phyloP scores from a whole-genome alignment of 2,797 vertebrate species.

The Lycodopsis pacificus region DNA sequence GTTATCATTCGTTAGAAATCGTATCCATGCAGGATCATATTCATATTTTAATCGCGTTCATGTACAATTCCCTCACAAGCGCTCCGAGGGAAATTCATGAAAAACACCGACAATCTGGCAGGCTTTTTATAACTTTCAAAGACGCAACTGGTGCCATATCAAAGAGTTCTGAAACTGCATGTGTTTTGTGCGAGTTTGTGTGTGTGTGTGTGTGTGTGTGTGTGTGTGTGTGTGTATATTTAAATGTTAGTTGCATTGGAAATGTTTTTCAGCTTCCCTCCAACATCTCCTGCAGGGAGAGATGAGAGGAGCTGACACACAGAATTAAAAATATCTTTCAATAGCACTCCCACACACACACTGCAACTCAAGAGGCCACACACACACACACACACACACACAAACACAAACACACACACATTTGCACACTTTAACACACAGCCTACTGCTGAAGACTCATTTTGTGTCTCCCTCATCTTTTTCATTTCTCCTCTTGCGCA shows the following conservation, averaged over 20 bases:
- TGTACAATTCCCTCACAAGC: constrained; percentile 60
- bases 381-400: constrained; percentile 33
- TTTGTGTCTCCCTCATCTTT: constrained; percentile 58
- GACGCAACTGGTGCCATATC: constrained; percentile 55
- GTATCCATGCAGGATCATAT: constrained; percentile 35
- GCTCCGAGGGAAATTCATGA: constrained; percentile 33
- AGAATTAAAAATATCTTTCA: constrained; percentile 84
- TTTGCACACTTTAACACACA: constrained; percentile 34
- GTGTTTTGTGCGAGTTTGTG: background rate
- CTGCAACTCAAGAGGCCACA: constrained; percentile 53
- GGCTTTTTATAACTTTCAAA: constrained; percentile 53
- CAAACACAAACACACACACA: constrained; percentile 12
- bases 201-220: background rate
- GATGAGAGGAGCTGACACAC: constrained; percentile 80
- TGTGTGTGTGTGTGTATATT: constrained; percentile 43
- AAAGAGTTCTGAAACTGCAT: constrained; percentile 54
- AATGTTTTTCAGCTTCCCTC: constrained; percentile 72
- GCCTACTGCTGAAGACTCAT: constrained; percentile 51
- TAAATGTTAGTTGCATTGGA: constrained; percentile 65
- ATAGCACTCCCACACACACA: constrained; percentile 72
- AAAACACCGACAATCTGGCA: constrained; percentile 46
- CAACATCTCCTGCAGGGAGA: constrained; percentile 75
- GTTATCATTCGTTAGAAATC: constrained; percentile 34
- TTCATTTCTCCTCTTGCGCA: constrained; percentile 39
- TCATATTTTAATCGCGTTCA: constrained; percentile 58